Evolutionary conservation across 2,888 invertebrate genomes (phyloP).

Genomic region (Drosophila buzzatii): DNA sequence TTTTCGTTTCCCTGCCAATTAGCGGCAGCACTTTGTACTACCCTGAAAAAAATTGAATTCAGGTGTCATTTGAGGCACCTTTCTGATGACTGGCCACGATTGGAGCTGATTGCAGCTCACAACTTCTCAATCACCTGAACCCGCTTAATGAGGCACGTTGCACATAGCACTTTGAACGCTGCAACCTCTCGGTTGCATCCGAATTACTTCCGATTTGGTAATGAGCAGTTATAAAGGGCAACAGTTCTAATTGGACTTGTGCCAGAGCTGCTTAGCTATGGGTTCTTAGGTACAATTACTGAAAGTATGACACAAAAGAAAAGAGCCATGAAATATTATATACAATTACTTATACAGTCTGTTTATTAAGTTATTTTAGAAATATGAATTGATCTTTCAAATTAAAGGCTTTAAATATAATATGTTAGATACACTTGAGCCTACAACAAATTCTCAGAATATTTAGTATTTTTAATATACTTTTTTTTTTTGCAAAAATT

Average conservation of each 20-base stretch:
- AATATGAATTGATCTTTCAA: background rate
- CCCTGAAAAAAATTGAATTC: slow-evolving; percentile 14
- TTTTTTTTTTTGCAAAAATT: too few species aligned
- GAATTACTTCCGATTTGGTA: slow-evolving; percentile 66
- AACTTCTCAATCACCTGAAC: background rate
- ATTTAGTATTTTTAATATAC: too few species aligned
- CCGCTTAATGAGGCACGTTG: slow-evolving; percentile 34
- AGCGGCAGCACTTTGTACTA: slow-evolving; percentile 49
- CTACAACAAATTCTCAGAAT: too few species aligned
- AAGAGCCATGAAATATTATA: background rate
- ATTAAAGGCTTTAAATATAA: background rate
- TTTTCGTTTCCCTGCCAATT: slow-evolving; percentile 56
- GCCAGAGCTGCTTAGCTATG: background rate
- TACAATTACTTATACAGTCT: background rate
- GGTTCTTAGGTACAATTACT: background rate
- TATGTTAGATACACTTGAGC: too few species aligned
- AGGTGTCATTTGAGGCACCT: slow-evolving; percentile 76
- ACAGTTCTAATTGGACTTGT: slow-evolving; percentile 16
- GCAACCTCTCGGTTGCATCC: slow-evolving; percentile 32
- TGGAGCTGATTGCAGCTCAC: slow-evolving; percentile 32
- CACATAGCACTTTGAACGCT: slow-evolving; percentile 10
- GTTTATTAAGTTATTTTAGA: background rate
- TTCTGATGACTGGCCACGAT: slow-evolving; percentile 71
- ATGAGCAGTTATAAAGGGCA: slow-evolving; percentile 30
- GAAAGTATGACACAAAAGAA: too few species aligned